These are phyloP conservation scores for Eriosoma lanigerum DNA, from an alignment of 1,140 invertebrate genomes.

Conservation along the genomic window DNA sequence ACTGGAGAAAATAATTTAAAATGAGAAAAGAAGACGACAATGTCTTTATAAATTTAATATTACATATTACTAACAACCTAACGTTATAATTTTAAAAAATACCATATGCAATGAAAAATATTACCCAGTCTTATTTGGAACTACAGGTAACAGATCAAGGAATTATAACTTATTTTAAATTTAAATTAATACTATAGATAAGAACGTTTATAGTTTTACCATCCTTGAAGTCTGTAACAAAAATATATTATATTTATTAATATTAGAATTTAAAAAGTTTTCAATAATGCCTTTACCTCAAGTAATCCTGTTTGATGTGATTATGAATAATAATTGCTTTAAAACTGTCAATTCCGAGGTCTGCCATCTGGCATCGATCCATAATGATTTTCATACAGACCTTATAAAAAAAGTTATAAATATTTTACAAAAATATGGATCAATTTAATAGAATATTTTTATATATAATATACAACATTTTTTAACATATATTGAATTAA, in stretches of 20 bases:
- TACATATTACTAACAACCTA: not conserved
- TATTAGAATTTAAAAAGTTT: not conserved
- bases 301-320: conserved; percentile 28
- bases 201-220: not conserved
- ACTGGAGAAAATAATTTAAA: conserved; percentile 20
- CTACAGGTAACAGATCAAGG: conserved; percentile 44
- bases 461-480: too few relatives aligned
- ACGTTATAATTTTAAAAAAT: conserved; percentile 43
- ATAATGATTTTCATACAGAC: conserved; percentile 46
- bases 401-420: not conserved
- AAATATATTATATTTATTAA: not conserved
- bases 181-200: conserved; percentile 41
- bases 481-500: too few relatives aligned
- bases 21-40: not conserved
- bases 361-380: conserved; percentile 40
- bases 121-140: conserved; percentile 49
- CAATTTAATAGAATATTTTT: too few relatives aligned
- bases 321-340: not conserved
- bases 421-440: too few relatives aligned
- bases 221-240: conserved; percentile 40
- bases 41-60: conserved; percentile 28
- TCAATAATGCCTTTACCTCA: not conserved
- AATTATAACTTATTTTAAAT: conserved; percentile 46
- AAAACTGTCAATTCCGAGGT: conserved; percentile 17
- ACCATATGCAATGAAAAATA: conserved; percentile 30